A percentile compares a stretch with the other conserved stretches of the same genome.
Evolutionary conservation across 2,113 vertebrate species (phyloP).

Genomic region (Tychaedon coryphoeus): DNA sequence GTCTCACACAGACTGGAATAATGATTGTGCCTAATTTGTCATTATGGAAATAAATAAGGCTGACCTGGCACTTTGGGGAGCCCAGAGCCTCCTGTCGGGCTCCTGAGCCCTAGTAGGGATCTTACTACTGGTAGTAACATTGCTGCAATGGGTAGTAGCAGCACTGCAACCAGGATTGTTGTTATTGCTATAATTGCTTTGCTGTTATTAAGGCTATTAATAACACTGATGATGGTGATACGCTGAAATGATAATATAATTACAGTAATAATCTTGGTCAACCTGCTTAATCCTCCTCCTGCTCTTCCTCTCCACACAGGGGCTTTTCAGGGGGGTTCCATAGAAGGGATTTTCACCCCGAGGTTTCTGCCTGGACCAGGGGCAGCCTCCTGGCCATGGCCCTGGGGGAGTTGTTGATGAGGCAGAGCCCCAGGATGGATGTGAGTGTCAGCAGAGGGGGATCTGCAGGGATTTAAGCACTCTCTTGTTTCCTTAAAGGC

Average conservation of each 20-base stretch:
- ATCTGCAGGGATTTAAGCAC: neutral
- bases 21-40: constrained; percentile 53
- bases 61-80: constrained; percentile 45
- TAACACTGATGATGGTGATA: neutral
- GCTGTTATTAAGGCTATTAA: constrained; percentile 55
- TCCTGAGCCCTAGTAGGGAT: neutral
- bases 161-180: neutral
- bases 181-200: constrained; percentile 41
- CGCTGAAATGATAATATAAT: neutral
- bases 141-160: neutral
- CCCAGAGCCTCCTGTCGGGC: neutral
- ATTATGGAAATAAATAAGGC: constrained; percentile 60
- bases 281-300: neutral
- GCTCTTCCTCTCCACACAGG: neutral
- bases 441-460: neutral
- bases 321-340: neutral
- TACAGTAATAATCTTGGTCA: constrained; percentile 33
- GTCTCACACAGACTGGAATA: constrained; percentile 57
- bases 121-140: constrained; percentile 1
- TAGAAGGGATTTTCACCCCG: neutral
- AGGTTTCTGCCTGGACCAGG: neutral
- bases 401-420: neutral
- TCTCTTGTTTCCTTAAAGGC: neutral
- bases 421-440: neutral
- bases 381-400: neutral